Base-by-base conservation (phyloP, 1,140 invertebrate species). In the Drosophila bipectinata region DNA sequence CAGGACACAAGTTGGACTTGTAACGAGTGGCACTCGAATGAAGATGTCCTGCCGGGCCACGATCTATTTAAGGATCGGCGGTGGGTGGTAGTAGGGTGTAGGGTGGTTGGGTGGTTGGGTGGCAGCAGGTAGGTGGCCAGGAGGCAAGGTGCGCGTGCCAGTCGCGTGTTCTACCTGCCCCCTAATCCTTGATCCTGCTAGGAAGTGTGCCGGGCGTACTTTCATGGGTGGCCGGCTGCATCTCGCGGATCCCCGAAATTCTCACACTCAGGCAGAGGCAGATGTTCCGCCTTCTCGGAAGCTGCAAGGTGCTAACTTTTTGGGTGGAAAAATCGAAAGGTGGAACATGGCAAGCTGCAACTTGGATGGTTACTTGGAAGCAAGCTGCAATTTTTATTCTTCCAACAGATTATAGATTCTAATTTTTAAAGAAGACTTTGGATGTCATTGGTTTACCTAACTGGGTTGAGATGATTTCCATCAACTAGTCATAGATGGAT, bases 1-100 rank as follows among this genome's bases (percentile, higher is more conserved):
- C 51, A 57, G 41, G 14, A 49, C 80, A 82, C 75, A 85, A 87
- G 82, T 88, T 87, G 67, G 21, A 88, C 82, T 88, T 87, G 82
- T 61, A 71, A 75, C 82, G 82, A 88, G 83, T 87, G 54, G 39
- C 72, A 87, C 83, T 87, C 83, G 72, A 87, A 83, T 87, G 82
- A 87, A 56, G 49, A 58, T 41, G 15, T 41, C 15, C 14, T 24
- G 45, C 0, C 6, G 12, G 9, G 47, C 5, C 8, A 1, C 59
- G 56, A 48, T 44, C 83, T 87, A 87, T 87, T 88, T 87, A 87
- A 88, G 55, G 60, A 72, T 56, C 62, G 61, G 41, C 30, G 62
- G 44, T 26, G 14, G 12, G 30, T 48, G n/a, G n/a, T n/a, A n/a
- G n/a, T n/a, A n/a, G n/a, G n/a, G n/a, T n/a, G n/a, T n/a, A n/a